These are phyloP conservation scores for Cerceris ruficornis DNA, from an alignment of 2,888 invertebrate genomes.

Conservation along the genomic window DNA sequence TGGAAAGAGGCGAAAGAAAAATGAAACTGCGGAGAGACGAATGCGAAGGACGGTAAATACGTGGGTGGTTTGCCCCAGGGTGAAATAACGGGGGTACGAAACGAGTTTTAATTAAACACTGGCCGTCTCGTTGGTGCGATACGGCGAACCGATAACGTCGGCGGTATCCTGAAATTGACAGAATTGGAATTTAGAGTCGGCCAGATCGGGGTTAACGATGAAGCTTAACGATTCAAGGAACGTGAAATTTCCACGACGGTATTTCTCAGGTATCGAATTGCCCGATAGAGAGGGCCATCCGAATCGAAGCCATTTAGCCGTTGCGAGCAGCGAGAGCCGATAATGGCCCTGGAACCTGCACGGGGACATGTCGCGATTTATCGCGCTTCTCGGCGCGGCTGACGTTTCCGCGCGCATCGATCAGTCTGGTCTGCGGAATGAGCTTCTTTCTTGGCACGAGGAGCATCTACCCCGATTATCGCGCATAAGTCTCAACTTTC, in stretches of 20 bases:
- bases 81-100: no score
- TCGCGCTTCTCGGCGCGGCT: slow-evolving; percentile 49
- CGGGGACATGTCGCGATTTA: slow-evolving; percentile 66
- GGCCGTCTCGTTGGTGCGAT: neutral
- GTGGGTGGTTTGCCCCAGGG: no score
- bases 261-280: slow-evolving; percentile 64
- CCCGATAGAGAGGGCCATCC: slow-evolving; percentile 31
- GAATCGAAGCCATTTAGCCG: slow-evolving; percentile 64
- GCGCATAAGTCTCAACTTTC: no score
- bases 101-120: slow-evolving; percentile 53
- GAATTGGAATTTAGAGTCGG: slow-evolving; percentile 50
- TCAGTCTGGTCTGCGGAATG: no score
- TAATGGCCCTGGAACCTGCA: slow-evolving; percentile 61
- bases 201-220: slow-evolving; percentile 47
- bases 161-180: slow-evolving; percentile 43
- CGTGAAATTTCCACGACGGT: slow-evolving; percentile 57
- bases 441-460: no score
- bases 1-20: no score
- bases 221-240: slow-evolving; percentile 64
- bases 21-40: no score
- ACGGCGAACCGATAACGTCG: slow-evolving; percentile 15
- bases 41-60: no score
- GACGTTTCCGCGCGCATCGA: neutral
- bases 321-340: slow-evolving; percentile 60
- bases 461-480: no score